Conservation (phyloP, 2,888 invertebrate species). For the Apamea crenata region DNA sequence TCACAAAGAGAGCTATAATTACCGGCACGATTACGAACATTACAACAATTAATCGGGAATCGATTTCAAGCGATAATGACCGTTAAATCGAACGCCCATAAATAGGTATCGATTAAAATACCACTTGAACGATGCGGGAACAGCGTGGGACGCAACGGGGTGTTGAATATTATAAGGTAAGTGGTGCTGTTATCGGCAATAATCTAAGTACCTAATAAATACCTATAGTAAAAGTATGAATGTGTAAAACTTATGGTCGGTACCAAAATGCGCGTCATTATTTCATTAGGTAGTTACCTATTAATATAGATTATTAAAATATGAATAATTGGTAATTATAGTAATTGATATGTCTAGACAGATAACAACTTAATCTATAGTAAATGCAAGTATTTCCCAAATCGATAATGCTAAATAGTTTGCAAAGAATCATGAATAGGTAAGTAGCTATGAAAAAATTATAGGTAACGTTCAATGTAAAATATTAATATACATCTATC, state of each 20-base stretch:
- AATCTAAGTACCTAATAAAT: neutral
- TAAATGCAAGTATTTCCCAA: neutral
- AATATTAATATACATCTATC: neutral
- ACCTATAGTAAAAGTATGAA: neutral
- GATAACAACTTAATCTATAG: neutral
- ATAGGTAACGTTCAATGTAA: neutral
- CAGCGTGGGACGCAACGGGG: slow-evolving; percentile 42
- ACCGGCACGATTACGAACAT: slow-evolving; percentile 38
- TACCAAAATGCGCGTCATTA: neutral
- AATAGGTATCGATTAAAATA: slow-evolving; percentile 72
- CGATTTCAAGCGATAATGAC: slow-evolving; percentile 64
- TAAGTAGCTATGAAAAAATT: neutral
- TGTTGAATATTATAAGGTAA: slow-evolving; percentile 33
- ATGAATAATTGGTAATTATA: too few relatives aligned
- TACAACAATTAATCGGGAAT: slow-evolving; percentile 56
- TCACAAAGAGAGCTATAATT: slow-evolving; percentile 58
- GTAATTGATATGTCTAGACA: neutral
- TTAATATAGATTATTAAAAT: too few relatives aligned
- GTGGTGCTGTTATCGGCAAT: slow-evolving; percentile 20
- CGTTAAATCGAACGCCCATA: slow-evolving; percentile 69
- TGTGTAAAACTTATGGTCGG: neutral
- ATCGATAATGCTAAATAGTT: neutral
- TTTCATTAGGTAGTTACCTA: too few relatives aligned
- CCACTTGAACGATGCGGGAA: slow-evolving; percentile 24
- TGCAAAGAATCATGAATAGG: neutral